phyloP scores from a whole-genome alignment of 2,113 vertebrate species.

The Oophaga pumilio region DNA sequence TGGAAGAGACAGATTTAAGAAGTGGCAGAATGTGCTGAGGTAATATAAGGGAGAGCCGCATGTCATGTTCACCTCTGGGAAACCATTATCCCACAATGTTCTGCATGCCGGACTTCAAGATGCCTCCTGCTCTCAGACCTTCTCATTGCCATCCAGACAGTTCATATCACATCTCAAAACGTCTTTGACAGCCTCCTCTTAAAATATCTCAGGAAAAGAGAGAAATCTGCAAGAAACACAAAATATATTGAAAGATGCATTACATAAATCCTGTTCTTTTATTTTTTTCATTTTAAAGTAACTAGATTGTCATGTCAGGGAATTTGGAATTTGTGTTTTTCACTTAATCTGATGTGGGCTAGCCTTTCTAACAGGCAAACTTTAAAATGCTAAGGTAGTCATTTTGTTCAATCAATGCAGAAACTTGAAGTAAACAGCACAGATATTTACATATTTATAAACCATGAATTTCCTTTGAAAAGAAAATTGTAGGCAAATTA shows the following conservation, averaged over 20 bases:
- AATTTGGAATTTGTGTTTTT: slow-evolving; percentile 24
- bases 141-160: slow-evolving; percentile 27
- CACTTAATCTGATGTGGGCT: not conserved
- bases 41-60: slow-evolving; percentile 12
- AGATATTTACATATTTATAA: slow-evolving; percentile 1
- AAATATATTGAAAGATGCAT: slow-evolving; percentile 31
- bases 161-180: slow-evolving; percentile 20
- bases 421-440: not conserved
- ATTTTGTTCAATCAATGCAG: slow-evolving; percentile 4
- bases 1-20: slow-evolving; percentile 30
- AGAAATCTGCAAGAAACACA: slow-evolving; percentile 36
- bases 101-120: slow-evolving; percentile 19
- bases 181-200: slow-evolving; percentile 29
- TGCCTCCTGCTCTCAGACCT: slow-evolving; percentile 22
- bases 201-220: slow-evolving; percentile 29
- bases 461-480: not conserved
- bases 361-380: not conserved
- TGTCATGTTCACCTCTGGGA: slow-evolving; percentile 47
- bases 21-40: slow-evolving; percentile 41
- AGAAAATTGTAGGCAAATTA: not conserved
- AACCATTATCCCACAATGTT: slow-evolving; percentile 45
- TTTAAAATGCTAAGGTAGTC: slow-evolving; percentile 13
- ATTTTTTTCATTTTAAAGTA: slow-evolving; percentile 2
- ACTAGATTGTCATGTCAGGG: slow-evolving; percentile 30
- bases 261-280: slow-evolving; percentile 25